Percentiles rank a stretch among this genome's conserved stretches.
Conservation (phyloP, 2,797 vertebrate species). For the Gymnoscopelus braueri region DNA sequence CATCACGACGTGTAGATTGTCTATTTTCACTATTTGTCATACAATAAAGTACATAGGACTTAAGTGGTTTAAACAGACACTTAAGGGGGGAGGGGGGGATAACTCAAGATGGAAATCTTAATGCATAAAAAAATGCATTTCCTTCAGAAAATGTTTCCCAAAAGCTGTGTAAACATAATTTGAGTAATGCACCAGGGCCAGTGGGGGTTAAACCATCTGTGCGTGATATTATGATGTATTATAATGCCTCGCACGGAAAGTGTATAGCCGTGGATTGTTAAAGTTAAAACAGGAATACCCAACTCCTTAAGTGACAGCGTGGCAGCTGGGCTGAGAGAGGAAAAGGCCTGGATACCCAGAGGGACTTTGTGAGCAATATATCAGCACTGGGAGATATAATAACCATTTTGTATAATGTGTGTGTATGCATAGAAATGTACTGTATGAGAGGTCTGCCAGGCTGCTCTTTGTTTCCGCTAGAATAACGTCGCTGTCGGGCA, state of each 20-base stretch:
- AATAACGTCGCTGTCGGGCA: not conserved
- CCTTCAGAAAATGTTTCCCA: not conserved
- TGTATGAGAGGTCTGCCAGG: not conserved
- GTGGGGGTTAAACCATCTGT: not conserved
- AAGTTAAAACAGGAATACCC: slow-evolving; percentile 1
- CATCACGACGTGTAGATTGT: too few relatives aligned
- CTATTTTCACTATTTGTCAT: too few relatives aligned
- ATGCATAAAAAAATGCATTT: not conserved
- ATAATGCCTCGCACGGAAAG: not conserved
- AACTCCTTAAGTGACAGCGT: not conserved
- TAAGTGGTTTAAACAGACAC: too few relatives aligned
- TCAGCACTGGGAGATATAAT: not conserved
- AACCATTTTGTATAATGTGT: not conserved
- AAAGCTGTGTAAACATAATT: not conserved
- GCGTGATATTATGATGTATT: not conserved
- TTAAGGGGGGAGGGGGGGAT: too few relatives aligned
- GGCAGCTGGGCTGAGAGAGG: too few relatives aligned
- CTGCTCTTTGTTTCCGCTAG: not conserved
- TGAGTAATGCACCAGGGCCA: not conserved
- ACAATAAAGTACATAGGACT: too few relatives aligned
- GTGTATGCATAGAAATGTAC: not conserved
- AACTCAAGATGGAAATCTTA: too few relatives aligned
- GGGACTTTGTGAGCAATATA: too few relatives aligned
- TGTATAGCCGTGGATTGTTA: not conserved
- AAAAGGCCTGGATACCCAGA: too few relatives aligned